Percentiles rank a stretch among this genome's conserved stretches.
Conservation (phyloP, 2,113 vertebrate genomes). For the Seriola dumerili region DNA sequence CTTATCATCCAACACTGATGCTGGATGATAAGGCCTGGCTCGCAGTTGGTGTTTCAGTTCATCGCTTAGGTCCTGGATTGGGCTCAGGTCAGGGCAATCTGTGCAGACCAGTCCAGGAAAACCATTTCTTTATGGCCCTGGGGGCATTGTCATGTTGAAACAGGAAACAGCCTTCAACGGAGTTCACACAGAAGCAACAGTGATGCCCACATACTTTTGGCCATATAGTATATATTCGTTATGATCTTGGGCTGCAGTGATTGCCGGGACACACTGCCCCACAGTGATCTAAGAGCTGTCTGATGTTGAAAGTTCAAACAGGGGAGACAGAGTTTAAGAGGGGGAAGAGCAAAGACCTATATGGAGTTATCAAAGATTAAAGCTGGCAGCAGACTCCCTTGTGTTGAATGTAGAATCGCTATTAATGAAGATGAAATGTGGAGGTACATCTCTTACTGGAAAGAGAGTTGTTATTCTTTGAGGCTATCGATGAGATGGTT, state of each 20-base stretch:
- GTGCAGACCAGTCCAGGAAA: background rate
- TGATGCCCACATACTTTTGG: background rate
- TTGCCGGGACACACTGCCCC: background rate
- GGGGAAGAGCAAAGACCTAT: background rate
- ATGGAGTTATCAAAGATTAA: conserved; percentile 29
- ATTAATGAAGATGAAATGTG: background rate
- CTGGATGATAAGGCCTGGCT: background rate
- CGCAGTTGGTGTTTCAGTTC: background rate
- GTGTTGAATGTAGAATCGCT: background rate
- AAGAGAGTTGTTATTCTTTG: background rate
- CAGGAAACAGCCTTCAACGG: too few species aligned
- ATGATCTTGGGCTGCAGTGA: background rate
- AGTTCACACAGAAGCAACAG: background rate
- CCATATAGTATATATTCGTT: background rate
- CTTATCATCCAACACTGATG: background rate
- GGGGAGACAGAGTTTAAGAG: background rate
- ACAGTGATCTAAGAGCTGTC: conserved; percentile 17
- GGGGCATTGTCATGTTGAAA: too few species aligned
- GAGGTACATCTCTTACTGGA: background rate
- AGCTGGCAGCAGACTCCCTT: background rate
- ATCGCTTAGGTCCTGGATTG: background rate
- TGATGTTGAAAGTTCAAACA: conserved; percentile 20
- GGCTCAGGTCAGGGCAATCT: background rate
- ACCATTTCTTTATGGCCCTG: background rate
- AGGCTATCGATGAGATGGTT: background rate